Evolutionary conservation across 2,797 vertebrate genomes (phyloP).

Genomic region (Hyperoplus immaculatus): DNA sequence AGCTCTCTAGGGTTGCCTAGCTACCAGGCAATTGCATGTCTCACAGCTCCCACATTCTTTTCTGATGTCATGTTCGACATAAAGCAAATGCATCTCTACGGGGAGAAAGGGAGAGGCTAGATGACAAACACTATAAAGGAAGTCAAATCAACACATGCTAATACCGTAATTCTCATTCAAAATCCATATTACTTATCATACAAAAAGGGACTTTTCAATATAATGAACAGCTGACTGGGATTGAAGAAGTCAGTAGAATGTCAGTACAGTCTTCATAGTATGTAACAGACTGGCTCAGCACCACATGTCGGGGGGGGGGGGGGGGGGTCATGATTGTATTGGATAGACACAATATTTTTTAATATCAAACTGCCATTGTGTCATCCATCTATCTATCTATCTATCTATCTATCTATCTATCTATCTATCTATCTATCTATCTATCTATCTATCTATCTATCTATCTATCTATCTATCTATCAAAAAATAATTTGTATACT

Average conservation of each 20-base stretch:
- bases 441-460: background rate
- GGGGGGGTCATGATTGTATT: conserved; percentile 37
- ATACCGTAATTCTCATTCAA: conserved; percentile 51
- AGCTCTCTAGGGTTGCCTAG: conserved; percentile 84
- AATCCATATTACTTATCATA: conserved; percentile 48
- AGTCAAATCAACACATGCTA: conserved; percentile 68
- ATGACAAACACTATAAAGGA: conserved; percentile 65
- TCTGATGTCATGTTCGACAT: conserved; percentile 76
- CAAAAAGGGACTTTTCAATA: conserved; percentile 62
- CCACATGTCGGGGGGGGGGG: conserved; percentile 44
- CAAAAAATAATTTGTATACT: too few species aligned
- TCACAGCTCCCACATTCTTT: conserved; percentile 71
- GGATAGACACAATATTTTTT: conserved; percentile 40
- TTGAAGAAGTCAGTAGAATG: conserved; percentile 62
- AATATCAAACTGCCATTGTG: conserved; percentile 40
- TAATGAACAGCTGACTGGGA: conserved; percentile 68
- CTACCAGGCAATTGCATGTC: conserved; percentile 78
- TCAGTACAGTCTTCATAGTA: conserved; percentile 58
- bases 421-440: conserved; percentile 1
- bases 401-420: conserved; percentile 23
- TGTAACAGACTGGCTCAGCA: conserved; percentile 46
- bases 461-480: background rate
- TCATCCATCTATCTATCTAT: background rate
- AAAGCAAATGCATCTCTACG: conserved; percentile 60
- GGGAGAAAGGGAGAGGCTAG: conserved; percentile 44